Conservation (phyloP, 2,888 invertebrate genomes). For the Pristionchus maxplancki region DNA sequence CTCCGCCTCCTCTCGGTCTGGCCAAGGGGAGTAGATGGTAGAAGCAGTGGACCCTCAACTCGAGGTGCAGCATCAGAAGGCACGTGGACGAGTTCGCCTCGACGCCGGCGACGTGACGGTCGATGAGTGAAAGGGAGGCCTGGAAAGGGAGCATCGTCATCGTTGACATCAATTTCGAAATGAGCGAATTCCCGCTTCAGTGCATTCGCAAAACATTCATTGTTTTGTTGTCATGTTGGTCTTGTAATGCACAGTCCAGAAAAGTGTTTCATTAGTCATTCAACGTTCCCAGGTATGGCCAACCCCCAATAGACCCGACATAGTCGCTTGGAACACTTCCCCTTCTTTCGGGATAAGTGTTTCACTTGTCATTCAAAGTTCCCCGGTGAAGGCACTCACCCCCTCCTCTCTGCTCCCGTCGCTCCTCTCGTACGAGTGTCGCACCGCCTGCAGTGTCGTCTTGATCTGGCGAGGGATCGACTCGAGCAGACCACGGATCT, state of each 20-base stretch:
- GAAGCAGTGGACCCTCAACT: conserved; percentile 93
- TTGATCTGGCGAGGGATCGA: conserved; percentile 55
- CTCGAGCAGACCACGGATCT: conserved; percentile 61
- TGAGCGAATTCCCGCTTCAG: too few relatives aligned
- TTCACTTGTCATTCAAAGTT: not conserved
- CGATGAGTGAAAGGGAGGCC: conserved; percentile 69
- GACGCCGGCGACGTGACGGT: conserved; percentile 68
- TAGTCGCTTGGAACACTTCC: too few relatives aligned
- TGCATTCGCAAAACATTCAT: too few relatives aligned
- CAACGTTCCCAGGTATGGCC: too few relatives aligned
- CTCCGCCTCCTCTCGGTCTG: conserved; percentile 76
- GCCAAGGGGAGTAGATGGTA: conserved; percentile 87
- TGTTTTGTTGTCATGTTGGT: too few relatives aligned
- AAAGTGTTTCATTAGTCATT: too few relatives aligned
- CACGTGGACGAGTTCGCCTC: conserved; percentile 92
- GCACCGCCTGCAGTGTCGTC: conserved; percentile 6
- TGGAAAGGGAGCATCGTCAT: too few relatives aligned
- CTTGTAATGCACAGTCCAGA: too few relatives aligned
- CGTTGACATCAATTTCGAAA: too few relatives aligned
- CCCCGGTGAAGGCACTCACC: not conserved
- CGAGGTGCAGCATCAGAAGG: conserved; percentile 91
- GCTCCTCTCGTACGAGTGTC: conserved; percentile 6
- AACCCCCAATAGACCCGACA: too few relatives aligned
- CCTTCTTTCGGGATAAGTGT: too few relatives aligned
- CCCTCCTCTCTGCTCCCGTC: not conserved